Evolutionary conservation across 2,888 invertebrate genomes (phyloP).

Genomic region (Nephrotoma appendiculata): DNA sequence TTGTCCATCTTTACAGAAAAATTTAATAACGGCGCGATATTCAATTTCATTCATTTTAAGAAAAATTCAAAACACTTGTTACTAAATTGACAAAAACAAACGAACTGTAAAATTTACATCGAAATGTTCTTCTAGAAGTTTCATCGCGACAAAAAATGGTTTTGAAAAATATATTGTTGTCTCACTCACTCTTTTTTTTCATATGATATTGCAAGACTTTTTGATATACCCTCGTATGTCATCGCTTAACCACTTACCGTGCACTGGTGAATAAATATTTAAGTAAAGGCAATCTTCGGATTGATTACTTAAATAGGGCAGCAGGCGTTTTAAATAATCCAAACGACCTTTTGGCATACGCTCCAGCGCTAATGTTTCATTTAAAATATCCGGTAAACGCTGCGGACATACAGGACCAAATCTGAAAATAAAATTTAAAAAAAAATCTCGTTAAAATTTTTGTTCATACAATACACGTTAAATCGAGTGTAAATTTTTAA

Average conservation of each 20-base stretch:
- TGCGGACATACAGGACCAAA: conserved; percentile 91
- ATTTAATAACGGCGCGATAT: too few species aligned
- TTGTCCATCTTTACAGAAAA: too few species aligned
- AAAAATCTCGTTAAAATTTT: neutral
- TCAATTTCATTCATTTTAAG: too few species aligned
- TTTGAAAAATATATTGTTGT: too few species aligned
- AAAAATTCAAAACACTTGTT: too few species aligned
- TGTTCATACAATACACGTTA: neutral
- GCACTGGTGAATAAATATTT: conserved; percentile 91
- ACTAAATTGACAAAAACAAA: too few species aligned
- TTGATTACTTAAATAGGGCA: conserved; percentile 79
- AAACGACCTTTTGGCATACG: conserved; percentile 79
- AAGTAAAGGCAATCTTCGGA: conserved; percentile 95
- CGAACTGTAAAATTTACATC: too few species aligned
- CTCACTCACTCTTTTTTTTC: too few species aligned
- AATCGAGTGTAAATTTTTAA: conserved; percentile 2
- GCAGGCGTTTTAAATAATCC: conserved; percentile 74
- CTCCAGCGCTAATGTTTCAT: conserved; percentile 67
- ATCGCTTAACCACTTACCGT: conserved; percentile 50
- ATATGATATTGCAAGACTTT: too few species aligned
- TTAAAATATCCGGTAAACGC: conserved; percentile 69
- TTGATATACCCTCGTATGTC: too few species aligned
- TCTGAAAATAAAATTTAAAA: conserved; percentile 23
- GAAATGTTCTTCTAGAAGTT: too few species aligned
- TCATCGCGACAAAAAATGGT: too few species aligned